Evolutionary conservation across 2,113 vertebrate species (phyloP).

Genomic region (Pseudolaguvia tuberculata): DNA sequence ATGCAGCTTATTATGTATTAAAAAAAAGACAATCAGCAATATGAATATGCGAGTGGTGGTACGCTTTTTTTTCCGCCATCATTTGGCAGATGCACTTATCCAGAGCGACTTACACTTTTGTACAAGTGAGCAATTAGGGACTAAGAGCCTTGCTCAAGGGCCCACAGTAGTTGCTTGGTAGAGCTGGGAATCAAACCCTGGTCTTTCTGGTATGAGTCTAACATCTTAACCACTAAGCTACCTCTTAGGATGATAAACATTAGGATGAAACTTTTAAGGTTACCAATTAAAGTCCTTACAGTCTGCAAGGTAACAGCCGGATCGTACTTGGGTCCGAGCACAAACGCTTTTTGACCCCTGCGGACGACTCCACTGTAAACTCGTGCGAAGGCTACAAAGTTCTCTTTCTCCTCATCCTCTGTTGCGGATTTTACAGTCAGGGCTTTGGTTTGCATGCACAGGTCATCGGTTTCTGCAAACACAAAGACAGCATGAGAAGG

Average conservation of each 20-base stretch:
- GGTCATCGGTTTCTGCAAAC: conserved; percentile 21
- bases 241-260: too few species aligned
- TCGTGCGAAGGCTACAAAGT: conserved; percentile 88
- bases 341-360: conserved; percentile 81
- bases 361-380: conserved; percentile 83
- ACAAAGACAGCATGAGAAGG: background rate
- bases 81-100: too few species aligned
- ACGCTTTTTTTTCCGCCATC: too few species aligned
- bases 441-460: conserved; percentile 55
- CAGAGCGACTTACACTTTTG: too few species aligned
- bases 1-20: background rate
- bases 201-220: too few species aligned
- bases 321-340: conserved; percentile 93
- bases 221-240: too few species aligned
- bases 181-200: too few species aligned
- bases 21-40: background rate
- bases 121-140: too few species aligned
- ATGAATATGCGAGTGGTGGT: background rate
- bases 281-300: conserved; percentile 64
- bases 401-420: conserved; percentile 66
- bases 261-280: background rate
- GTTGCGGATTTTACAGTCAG: conserved; percentile 49
- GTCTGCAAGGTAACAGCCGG: conserved; percentile 72
- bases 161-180: too few species aligned
- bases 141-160: too few species aligned